Evolutionary conservation across 2,797 vertebrate genomes (phyloP), one percentile per base, ranked within the genome.

Genomic region (Scarus forsteni): DNA sequence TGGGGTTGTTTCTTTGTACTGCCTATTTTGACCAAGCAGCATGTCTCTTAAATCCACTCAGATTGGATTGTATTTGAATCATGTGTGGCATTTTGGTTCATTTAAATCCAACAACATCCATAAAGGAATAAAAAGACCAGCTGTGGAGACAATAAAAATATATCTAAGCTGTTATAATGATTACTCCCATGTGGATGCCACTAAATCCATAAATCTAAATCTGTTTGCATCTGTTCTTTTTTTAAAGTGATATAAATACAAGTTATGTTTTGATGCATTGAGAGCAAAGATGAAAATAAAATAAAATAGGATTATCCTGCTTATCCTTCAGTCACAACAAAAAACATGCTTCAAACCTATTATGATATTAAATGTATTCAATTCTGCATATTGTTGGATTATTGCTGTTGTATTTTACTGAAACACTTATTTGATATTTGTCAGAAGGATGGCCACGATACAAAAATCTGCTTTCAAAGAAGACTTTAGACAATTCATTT

Each of bases 321-420:
- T 70, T 67, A 77, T 75, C 67, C 49, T 42, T 64, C 39, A 43
- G 15, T 78, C 55, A 70, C 42, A 64, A 8, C 12, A 61, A 16
- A 56, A 1, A 67, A 12, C 34, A 18, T 11, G 3, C n/a, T 34
- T 60, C 16, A 69, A 60, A n/a, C 10, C 14, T 6, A 12, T 13
- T 9, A 46, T n/a, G 8, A 34, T 35, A 70, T 51, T 74, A 10
- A 42, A 66, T 66, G 44, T 16, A 3, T 3, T n/a, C 34, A 54
- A 67, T 58, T 78, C 7, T 15, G 45, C 39, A 43, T 66, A 12
- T 42, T 63, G n/a, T 54, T 15, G 18, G 18, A 53, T 51, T 50
- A 34, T 51, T 51, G 14, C 2, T 51, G 1, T 34, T 14, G 3
- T 48, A 18, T 18, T 48, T 48, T 48, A 27, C 27, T 27, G 27